A percentile compares a stretch with the other conserved stretches of the same genome.
phyloP scores from a whole-genome alignment of 1,140 invertebrate species.

The Leptonema lineaticorne region DNA sequence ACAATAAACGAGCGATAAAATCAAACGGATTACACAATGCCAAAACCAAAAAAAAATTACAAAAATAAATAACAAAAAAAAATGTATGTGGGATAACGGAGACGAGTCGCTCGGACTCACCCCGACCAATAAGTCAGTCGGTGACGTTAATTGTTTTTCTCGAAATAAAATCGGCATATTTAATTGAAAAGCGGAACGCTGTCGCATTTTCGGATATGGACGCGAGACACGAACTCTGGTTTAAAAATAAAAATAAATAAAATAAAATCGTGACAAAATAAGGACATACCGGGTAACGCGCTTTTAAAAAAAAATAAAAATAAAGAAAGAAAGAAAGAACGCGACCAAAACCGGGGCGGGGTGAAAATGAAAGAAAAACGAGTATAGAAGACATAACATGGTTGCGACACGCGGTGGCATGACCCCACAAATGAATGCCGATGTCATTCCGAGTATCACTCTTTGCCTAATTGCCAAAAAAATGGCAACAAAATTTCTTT shows the following conservation, averaged over 20 bases:
- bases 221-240: too few species aligned
- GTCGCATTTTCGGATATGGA: too few species aligned
- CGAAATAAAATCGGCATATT: background rate
- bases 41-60: background rate
- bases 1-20: slow-evolving; percentile 7
- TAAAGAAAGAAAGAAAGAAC: background rate
- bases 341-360: background rate
- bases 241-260: too few species aligned
- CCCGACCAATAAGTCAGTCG: background rate
- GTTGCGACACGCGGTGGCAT: slow-evolving; percentile 12
- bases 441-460: slow-evolving; percentile 35
- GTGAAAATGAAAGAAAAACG: background rate
- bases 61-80: background rate
- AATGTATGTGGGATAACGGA: background rate
- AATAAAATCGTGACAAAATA: background rate
- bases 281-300: too few species aligned
- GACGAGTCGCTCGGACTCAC: background rate
- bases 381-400: slow-evolving; percentile 4
- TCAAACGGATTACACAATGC: background rate
- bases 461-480: slow-evolving; percentile 41
- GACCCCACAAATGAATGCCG: slow-evolving; percentile 32
- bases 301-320: background rate
- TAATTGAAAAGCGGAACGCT: too few species aligned
- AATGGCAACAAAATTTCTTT: slow-evolving; percentile 32
- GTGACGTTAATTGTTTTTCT: background rate